phyloP scores from a whole-genome alignment of 1,140 invertebrate species.

The Drosophila pectinifera region DNA sequence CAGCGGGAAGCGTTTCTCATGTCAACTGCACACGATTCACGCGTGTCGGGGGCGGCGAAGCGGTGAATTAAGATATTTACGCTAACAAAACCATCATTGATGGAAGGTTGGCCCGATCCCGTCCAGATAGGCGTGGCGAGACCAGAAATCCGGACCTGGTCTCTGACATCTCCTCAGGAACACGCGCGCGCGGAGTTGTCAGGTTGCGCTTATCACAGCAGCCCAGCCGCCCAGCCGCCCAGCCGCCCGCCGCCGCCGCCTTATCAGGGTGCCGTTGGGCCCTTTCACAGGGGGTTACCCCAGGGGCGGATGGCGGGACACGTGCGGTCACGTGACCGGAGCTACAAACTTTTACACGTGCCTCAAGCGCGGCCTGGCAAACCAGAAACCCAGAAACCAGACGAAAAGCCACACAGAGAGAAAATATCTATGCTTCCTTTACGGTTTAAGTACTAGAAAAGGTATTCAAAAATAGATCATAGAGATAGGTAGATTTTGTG shows the following conservation, averaged over 20 bases:
- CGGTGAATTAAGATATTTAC: conserved; percentile 80
- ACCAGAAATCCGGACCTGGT: conserved; percentile 53
- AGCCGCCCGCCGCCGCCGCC: not conserved
- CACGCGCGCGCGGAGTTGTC: conserved; percentile 54
- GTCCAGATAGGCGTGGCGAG: conserved; percentile 49
- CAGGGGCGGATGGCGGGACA: conserved; percentile 22
- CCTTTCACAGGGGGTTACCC: not conserved
- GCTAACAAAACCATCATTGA: conserved; percentile 74
- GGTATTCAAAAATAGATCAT: too few species aligned
- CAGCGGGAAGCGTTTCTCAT: conserved; percentile 45
- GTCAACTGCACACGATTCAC: conserved; percentile 76
- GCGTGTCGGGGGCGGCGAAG: conserved; percentile 79
- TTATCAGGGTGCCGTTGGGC: conserved; percentile 10
- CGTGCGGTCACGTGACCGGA: conserved; percentile 75
- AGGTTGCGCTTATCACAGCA: conserved; percentile 77
- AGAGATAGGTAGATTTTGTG: too few species aligned
- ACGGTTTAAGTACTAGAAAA: too few species aligned
- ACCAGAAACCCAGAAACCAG: conserved; percentile 2
- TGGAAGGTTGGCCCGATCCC: conserved; percentile 13
- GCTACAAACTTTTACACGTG: conserved; percentile 67
- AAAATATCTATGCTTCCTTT: not conserved
- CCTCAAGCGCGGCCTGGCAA: conserved; percentile 8
- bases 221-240: conserved; percentile 27
- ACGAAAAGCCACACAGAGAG: conserved; percentile 4
- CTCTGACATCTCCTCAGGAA: conserved; percentile 66